Evolutionary conservation across 2,113 vertebrate genomes (phyloP).

Genomic region (Quiscalus mexicanus): DNA sequence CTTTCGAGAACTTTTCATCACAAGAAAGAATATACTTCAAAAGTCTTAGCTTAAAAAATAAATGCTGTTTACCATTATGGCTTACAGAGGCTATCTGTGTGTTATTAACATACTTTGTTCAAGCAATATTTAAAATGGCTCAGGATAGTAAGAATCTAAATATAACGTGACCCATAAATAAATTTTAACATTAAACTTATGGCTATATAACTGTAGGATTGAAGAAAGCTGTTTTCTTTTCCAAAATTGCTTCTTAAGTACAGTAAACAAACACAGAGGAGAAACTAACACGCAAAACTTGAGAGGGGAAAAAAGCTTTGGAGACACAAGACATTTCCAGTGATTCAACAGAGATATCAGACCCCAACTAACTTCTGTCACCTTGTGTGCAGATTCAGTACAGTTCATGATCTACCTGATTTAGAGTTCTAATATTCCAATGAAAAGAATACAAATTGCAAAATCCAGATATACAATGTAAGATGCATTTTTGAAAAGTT

Average conservation of each 20-base stretch:
- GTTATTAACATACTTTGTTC: not conserved
- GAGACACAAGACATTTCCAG: not conserved
- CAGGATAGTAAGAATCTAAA: not conserved
- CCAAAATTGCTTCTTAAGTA: not conserved
- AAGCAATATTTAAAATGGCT: not conserved
- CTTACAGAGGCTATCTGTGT: not conserved
- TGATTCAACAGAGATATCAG: not conserved
- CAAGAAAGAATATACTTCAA: not conserved
- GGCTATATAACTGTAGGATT: not conserved
- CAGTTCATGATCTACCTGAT: not conserved
- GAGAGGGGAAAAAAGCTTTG: not conserved
- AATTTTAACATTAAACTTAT: not conserved
- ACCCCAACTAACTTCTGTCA: not conserved
- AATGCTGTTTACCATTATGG: not conserved
- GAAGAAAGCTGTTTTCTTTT: not conserved
- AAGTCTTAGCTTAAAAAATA: not conserved
- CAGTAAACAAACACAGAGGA: not conserved
- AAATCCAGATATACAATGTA: not conserved
- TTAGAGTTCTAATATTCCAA: not conserved
- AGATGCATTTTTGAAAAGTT: not conserved
- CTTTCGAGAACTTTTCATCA: not conserved
- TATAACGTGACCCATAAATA: not conserved
- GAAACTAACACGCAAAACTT: not conserved
- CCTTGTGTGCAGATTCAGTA: not conserved
- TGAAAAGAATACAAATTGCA: not conserved